Percentiles rank a stretch among this genome's conserved stretches.
Conservation (phyloP, 2,888 invertebrate genomes). For the Sesia bembeciformis region DNA sequence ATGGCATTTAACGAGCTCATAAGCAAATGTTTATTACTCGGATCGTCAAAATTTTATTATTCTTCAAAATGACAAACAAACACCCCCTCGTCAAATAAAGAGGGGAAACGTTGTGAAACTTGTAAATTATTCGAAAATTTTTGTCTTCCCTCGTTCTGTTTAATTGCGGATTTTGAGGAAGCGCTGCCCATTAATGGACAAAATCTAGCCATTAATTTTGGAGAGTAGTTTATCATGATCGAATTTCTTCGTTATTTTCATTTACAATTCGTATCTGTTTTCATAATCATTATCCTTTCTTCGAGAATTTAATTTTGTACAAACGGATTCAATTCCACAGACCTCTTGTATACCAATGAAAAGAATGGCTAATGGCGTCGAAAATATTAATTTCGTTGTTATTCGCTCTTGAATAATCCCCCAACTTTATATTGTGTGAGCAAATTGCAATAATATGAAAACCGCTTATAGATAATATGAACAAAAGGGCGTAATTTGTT, state of each 20-base stretch:
- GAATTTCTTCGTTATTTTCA: not conserved
- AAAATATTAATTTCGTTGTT: not conserved
- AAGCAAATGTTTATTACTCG: conserved; percentile 33
- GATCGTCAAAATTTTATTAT: conserved; percentile 37
- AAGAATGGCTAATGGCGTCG: not conserved
- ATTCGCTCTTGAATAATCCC: not conserved
- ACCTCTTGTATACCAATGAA: not conserved
- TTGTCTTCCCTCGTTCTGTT: not conserved
- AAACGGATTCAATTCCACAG: not conserved
- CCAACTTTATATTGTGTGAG: not conserved
- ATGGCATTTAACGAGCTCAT: conserved; percentile 30
- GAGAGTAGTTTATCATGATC: not conserved
- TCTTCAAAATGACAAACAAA: conserved; percentile 31
- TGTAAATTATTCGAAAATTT: not conserved
- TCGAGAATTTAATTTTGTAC: not conserved
- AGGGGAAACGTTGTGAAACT: not conserved
- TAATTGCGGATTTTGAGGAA: not conserved
- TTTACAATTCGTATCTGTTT: not conserved
- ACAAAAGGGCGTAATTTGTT: no score
- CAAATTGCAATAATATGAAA: not conserved
- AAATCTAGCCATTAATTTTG: not conserved
- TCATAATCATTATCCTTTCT: not conserved
- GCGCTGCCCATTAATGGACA: not conserved
- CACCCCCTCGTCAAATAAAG: not conserved
- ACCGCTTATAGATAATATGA: no score